Base-by-base conservation (phyloP, 2,797 vertebrate species). In the Adelosebastes latens region DNA sequence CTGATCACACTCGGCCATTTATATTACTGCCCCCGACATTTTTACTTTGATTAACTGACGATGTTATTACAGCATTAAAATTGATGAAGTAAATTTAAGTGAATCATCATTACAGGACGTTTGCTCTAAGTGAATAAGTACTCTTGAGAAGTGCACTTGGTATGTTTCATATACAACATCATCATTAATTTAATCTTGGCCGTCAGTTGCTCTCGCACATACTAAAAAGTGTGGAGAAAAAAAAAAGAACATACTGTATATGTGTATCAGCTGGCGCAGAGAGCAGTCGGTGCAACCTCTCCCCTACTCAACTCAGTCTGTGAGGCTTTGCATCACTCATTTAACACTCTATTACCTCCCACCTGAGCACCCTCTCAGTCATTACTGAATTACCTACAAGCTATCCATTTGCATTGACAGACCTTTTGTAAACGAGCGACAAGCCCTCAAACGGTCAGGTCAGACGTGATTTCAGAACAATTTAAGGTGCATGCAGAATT, bases 291-390 rank as follows among this genome's bases (percentile, higher is more conserved):
- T 81, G 67, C 72, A 72, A 76, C 79, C 79, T 71, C 71, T 82
- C 81, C 58, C 18, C 62, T 64, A 34, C 84, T 85, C 77, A 63
- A 59, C 73, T 60, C 77, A 76, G 80, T 60, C 82, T 85, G 83
- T 89, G 87, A 84, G 84, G 85, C 80, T 79, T 91, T 89, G 92
- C 89, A 81, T 86, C 87, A 77, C 86, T 93, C 90, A 93, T 92
- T 94, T 93, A 93, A 91, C 91, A 90, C 76, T 88, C 85, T 89
- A 93, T 94, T 94, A 93, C 88, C 77, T 91, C 82, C 87, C 93
- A 94, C 90, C 92, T 93, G 89, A 93, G 89, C 85, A 91, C 87
- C 82, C 79, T 83, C 83, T 73, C 80, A 80, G 87, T 91, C 93
- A 93, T 94, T 93, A 90, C 85, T 68, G 79, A 89, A 90, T 91